Base-by-base conservation (phyloP, 2,113 vertebrate genomes). In the Rhodinocichla rosea region DNA sequence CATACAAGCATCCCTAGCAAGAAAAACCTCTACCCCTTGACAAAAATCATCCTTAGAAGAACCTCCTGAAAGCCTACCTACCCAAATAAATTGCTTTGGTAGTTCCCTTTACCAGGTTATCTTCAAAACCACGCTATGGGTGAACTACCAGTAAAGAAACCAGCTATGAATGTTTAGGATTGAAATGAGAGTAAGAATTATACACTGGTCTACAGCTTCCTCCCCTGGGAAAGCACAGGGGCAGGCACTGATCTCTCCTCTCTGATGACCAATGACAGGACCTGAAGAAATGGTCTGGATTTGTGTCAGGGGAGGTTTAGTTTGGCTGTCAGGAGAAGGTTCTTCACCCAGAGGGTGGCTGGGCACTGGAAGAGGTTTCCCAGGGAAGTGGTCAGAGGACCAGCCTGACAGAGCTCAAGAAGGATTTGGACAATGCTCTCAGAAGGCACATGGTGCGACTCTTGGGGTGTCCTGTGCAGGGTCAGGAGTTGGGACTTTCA, bases 121-220 rank as follows among this genome's bases (percentile, higher is more conserved):
- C 33, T 53, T 67, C 60, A 78, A 90, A 90, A 49, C 3, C 21
- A 68, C 22, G 22, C 15, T 71, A n/a, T 4, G 11, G 24, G 17
- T 32, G 28, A 87, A 60, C 17, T 47, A 60, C 6, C 7, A 39
- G 21, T 18, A 19, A 88, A 82, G 28, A 87, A 83, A 59, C 1
- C 9, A 80, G 20, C 21, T 26, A 52, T 0, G 0, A 50, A 55
- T 35, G 5, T 33, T 60, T 19, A 56, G 13, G 45, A 74, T 3
- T 69, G 18, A 84, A 87, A 64, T 19, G 3, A 45, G 3, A 77
- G 2, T 23, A 47, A 69, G 40, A 81, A 57, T 64, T 35, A 7
- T 33, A 73, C 10, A n/a, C 20, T 12, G 13, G 24, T 68, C 39
- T 40, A 60, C 16, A 47, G 11, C 28, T 82, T 82, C 45, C 11